phyloP scores from a whole-genome alignment of 2,888 invertebrate genomes.

The Abrostola triplasia region DNA sequence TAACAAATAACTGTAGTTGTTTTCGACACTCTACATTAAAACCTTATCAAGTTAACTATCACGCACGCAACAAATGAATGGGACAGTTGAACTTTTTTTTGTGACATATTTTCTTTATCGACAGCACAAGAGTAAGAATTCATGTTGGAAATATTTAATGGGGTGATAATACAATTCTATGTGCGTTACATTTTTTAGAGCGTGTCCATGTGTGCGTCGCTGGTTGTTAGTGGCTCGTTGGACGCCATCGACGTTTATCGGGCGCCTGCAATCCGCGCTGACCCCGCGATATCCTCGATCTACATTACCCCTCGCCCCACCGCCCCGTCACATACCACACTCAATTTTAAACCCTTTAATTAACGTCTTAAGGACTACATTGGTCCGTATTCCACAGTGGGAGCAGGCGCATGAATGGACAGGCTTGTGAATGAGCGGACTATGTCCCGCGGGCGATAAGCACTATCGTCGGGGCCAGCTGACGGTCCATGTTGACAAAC shows the following conservation, averaged over 20 bases:
- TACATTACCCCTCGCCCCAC: conserved; percentile 77
- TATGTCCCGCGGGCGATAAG: conserved; percentile 86
- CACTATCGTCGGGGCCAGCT: conserved; percentile 87
- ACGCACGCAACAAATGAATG: conserved; percentile 73
- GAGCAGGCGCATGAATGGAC: conserved; percentile 84
- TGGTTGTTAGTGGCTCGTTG: conserved; percentile 67
- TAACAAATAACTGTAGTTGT: conserved; percentile 64
- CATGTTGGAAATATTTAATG: conserved; percentile 57
- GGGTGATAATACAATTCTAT: conserved; percentile 58
- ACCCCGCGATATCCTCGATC: conserved; percentile 88
- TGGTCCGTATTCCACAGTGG: conserved; percentile 59
- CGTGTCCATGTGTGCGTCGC: conserved; percentile 58
- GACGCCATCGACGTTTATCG: conserved; percentile 81
- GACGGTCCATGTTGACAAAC: conserved; percentile 87
- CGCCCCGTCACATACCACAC: conserved; percentile 50
- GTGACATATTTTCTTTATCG: conserved; percentile 64
- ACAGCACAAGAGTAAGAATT: conserved; percentile 57
- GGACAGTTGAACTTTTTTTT: conserved; percentile 65
- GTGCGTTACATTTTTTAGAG: conserved; percentile 51
- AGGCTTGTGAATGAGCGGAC: conserved; percentile 87
- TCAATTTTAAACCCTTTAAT: conserved; percentile 68
- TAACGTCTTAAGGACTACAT: conserved; percentile 70
- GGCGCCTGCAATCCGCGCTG: conserved; percentile 87
- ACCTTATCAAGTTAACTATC: conserved; percentile 76
- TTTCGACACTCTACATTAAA: conserved; percentile 70